phyloP scores from a whole-genome alignment of 1,140 invertebrate genomes.

The Hestina assimilis region DNA sequence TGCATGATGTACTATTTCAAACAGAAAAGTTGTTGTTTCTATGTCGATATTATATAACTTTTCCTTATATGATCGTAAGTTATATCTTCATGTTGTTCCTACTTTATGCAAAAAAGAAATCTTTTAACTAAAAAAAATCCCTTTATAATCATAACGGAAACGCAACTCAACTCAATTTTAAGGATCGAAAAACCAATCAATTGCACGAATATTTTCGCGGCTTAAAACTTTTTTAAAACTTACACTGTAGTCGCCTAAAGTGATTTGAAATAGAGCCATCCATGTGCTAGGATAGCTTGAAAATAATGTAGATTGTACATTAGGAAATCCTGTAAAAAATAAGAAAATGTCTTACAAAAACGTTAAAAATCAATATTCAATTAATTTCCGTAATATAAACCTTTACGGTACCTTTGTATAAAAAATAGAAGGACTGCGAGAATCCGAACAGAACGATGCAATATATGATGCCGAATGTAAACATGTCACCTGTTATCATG shows the following conservation, averaged over 20 bases:
- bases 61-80: too few species aligned
- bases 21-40: too few species aligned
- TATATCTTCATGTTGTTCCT: too few species aligned
- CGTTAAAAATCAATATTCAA: neutral
- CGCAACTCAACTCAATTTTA: too few species aligned
- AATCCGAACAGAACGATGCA: conserved; percentile 95
- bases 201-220: too few species aligned
- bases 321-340: conserved; percentile 84
- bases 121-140: too few species aligned
- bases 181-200: too few species aligned
- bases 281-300: conserved; percentile 94
- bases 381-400: neutral
- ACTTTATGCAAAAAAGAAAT: too few species aligned
- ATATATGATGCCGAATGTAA: conserved; percentile 98
- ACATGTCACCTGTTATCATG: conserved; percentile 98
- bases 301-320: conserved; percentile 87
- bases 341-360: neutral
- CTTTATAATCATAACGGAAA: too few species aligned
- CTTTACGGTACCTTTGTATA: conserved; percentile 86
- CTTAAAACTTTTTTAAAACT: too few species aligned
- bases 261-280: conserved; percentile 99
- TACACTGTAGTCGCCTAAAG: conserved; percentile 98
- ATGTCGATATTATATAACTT: too few species aligned
- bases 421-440: conserved; percentile 97
- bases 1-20: too few species aligned